Conservation (phyloP, 2,113 vertebrate genomes). For the Ictalurus punctatus region DNA sequence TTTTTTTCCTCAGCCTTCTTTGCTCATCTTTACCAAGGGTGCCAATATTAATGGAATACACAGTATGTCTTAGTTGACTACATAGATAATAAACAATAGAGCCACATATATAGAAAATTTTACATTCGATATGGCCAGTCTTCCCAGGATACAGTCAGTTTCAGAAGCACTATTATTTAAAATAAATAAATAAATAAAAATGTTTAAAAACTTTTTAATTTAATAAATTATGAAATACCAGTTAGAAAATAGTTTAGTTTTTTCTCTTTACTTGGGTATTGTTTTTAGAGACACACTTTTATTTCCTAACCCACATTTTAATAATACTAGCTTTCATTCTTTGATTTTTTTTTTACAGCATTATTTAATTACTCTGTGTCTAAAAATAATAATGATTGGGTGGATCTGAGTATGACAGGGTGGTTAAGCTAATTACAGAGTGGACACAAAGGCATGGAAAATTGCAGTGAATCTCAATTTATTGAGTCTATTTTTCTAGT, state of each 20-base stretch:
- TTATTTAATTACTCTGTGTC: neutral
- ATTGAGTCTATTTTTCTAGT: neutral
- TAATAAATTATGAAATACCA: neutral
- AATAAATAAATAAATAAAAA: no score
- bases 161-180: no score
- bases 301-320: neutral
- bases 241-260: neutral
- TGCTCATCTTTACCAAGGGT: no score
- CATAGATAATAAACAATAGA: neutral
- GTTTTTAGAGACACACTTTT: neutral
- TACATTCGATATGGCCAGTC: neutral
- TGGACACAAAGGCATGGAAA: neutral
- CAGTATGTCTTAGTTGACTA: neutral
- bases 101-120: neutral
- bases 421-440: neutral
- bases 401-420: neutral
- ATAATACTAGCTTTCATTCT: neutral
- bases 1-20: no score
- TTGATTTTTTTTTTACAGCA: neutral
- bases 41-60: no score
- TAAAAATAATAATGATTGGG: neutral
- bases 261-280: neutral
- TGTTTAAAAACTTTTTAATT: no score
- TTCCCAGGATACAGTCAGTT: neutral
- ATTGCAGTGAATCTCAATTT: neutral